phyloP scores from a whole-genome alignment of 2,888 invertebrate genomes.

The Xylophagus ater region DNA sequence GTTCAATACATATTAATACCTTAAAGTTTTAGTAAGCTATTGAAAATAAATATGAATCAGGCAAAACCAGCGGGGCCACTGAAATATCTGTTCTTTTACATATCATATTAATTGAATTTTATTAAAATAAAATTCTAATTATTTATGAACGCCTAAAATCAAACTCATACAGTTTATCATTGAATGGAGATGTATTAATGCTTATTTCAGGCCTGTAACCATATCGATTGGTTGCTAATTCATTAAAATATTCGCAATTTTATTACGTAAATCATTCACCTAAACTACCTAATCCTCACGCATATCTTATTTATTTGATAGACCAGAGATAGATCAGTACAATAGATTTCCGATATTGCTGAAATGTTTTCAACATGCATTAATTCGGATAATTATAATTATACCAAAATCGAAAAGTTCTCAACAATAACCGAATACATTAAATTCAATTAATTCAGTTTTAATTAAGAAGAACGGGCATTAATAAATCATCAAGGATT shows the following conservation, averaged over 20 bases:
- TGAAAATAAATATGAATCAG: no score
- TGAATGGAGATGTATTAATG: constrained; percentile 82
- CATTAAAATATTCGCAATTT: constrained; percentile 73
- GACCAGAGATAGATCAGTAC: no score
- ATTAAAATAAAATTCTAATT: no score
- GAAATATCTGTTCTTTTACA: no score
- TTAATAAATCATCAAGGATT: constrained; percentile 41
- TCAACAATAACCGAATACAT: constrained; percentile 19
- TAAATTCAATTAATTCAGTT: constrained; percentile 30
- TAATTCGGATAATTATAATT: constrained; percentile 18
- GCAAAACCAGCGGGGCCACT: no score
- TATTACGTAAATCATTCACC: constrained; percentile 78
- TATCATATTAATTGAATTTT: no score
- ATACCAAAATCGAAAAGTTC: constrained; percentile 14
- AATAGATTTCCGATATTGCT: constrained; percentile 39
- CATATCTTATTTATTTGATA: constrained; percentile 73
- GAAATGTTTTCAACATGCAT: no score
- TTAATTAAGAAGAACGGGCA: constrained; percentile 39
- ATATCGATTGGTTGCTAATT: constrained; percentile 74
- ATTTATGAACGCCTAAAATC: no score
- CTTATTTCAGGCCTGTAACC: constrained; percentile 83
- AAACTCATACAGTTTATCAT: constrained; percentile 77
- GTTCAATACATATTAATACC: no score
- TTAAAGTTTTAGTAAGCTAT: no score
- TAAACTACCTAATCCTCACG: constrained; percentile 57